Percentiles rank a stretch among this genome's conserved stretches.
These are phyloP conservation scores for Hyles lineata DNA, from an alignment of 2,888 invertebrate genomes.

Conservation along the genomic window DNA sequence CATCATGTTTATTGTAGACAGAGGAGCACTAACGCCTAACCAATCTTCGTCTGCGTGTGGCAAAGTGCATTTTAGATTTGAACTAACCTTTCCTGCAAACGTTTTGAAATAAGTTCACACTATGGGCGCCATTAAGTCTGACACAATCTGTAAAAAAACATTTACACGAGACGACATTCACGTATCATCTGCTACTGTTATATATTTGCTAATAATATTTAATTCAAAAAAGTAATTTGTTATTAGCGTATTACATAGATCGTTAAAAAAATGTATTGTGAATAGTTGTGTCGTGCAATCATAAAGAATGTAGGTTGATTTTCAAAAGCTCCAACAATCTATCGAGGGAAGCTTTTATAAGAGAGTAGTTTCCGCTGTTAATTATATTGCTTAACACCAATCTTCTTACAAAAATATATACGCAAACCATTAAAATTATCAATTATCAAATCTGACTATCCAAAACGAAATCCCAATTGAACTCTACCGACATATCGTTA, in stretches of 20 bases:
- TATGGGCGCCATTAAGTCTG: constrained; percentile 11
- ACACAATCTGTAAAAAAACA: constrained; percentile 15
- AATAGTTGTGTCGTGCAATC: too few species aligned
- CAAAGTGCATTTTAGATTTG: constrained; percentile 9
- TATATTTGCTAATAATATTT: too few species aligned
- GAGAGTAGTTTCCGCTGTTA: too few species aligned
- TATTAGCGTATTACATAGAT: too few species aligned
- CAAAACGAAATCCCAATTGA: neutral
- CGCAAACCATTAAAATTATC: neutral
- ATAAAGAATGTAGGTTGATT: too few species aligned
- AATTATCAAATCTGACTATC: neutral
- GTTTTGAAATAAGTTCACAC: constrained; percentile 21
- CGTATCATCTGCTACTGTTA: neutral
- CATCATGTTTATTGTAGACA: too few species aligned
- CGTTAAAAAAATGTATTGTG: too few species aligned
- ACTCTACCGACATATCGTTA: neutral
- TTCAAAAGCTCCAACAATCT: too few species aligned
- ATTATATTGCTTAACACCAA: too few species aligned
- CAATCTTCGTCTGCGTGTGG: neutral
- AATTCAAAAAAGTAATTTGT: too few species aligned
- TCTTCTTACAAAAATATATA: too few species aligned
- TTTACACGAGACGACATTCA: constrained; percentile 23
- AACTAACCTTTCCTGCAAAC: constrained; percentile 13
- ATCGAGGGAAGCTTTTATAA: too few species aligned
- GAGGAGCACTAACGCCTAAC: neutral